phyloP scores from a whole-genome alignment of 2,888 invertebrate genomes.

The Melangyna quadrimaculata region DNA sequence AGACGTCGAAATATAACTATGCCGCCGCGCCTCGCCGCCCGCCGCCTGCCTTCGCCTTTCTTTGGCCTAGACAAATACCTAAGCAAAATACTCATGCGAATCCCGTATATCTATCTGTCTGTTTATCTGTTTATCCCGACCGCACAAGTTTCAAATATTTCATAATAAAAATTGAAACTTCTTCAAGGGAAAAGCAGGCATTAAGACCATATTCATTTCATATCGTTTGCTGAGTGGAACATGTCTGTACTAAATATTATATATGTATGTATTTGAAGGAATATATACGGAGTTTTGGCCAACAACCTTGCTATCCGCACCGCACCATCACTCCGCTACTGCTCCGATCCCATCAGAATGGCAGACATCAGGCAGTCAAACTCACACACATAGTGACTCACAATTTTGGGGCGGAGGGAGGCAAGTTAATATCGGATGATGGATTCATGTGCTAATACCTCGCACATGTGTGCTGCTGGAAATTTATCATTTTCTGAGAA shows the following conservation, averaged over 20 bases:
- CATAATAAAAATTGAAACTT: slow-evolving; percentile 72
- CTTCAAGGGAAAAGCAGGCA: slow-evolving; percentile 62
- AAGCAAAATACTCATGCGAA: slow-evolving; percentile 40
- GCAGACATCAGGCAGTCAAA: slow-evolving; percentile 1
- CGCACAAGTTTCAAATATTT: slow-evolving; percentile 72
- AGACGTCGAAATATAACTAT: slow-evolving; percentile 55
- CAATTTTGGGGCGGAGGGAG: slow-evolving; percentile 21
- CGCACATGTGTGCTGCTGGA: slow-evolving; percentile 71
- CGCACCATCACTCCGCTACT: background rate
- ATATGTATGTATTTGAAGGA: background rate
- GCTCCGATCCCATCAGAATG: background rate
- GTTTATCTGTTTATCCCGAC: slow-evolving; percentile 60
- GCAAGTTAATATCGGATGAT: slow-evolving; percentile 71
- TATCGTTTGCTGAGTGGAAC: slow-evolving; percentile 58
- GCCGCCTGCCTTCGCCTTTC: background rate
- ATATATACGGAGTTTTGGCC: slow-evolving; percentile 45
- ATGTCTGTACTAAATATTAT: background rate
- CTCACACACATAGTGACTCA: slow-evolving; percentile 26
- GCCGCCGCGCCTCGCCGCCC: too few species aligned
- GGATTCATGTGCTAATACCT: slow-evolving; percentile 72
- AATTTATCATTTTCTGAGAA: slow-evolving; percentile 71
- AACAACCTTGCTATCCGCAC: slow-evolving; percentile 12
- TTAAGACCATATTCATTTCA: slow-evolving; percentile 68
- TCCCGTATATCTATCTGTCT: slow-evolving; percentile 43
- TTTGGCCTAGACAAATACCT: slow-evolving; percentile 52